phyloP scores from a whole-genome alignment of 2,113 vertebrate genomes.

The Clarias magur region DNA sequence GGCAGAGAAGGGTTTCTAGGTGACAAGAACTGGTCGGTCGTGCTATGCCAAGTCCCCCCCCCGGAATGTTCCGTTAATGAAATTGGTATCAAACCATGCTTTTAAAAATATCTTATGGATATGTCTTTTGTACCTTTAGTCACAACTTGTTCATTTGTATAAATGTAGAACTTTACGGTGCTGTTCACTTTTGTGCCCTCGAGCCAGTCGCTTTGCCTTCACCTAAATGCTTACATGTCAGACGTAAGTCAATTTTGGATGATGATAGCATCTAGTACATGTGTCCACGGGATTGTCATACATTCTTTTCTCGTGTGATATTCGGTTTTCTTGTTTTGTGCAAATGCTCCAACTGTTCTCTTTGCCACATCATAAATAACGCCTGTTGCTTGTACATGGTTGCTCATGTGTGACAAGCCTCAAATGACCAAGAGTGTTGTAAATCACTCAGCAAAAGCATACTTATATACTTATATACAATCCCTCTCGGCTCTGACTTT shows the following conservation, averaged over 20 bases:
- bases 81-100: not conserved
- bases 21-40: not conserved
- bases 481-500: not conserved
- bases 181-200: not conserved
- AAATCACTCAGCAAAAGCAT: slow-evolving; percentile 25
- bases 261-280: not conserved
- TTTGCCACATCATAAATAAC: not conserved
- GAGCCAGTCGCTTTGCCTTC: not conserved
- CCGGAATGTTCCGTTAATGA: not conserved
- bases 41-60: not conserved
- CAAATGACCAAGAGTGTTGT: slow-evolving; percentile 28
- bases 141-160: not conserved
- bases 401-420: not conserved
- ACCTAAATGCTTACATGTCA: not conserved
- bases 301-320: not conserved
- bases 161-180: not conserved
- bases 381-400: not conserved
- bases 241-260: not conserved
- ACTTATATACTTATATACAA: slow-evolving; percentile 10
- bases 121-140: not conserved
- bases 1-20: slow-evolving; percentile 15
- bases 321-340: not conserved
- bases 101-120: not conserved
- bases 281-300: not conserved
- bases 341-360: slow-evolving; percentile 26